Base-by-base conservation (phyloP, 2,113 vertebrate species). In the Catharus bicknelli region DNA sequence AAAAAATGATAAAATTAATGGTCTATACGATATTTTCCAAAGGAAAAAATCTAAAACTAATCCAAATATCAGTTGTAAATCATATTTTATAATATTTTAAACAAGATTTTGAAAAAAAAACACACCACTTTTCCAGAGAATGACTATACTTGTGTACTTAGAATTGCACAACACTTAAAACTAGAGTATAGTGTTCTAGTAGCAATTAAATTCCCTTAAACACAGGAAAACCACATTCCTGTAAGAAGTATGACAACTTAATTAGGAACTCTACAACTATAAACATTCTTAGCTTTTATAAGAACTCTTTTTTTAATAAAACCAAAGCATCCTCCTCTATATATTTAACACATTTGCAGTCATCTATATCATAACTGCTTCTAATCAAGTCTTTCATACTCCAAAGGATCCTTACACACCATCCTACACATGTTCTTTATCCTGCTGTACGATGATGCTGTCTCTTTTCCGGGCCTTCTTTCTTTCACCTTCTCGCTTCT, bases 381-480 rank as follows among this genome's bases (percentile, higher is more conserved):
- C 42, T 26, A 40, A 30, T 64, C 16, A 57, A 36, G 17, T 48
- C 25, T 48, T 76, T 48, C 67, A 50, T 29, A 70, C 14, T 40
- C 27, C 23, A 57, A 6, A 76, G 21, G 34, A 72, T 61, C 32
- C 75, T 30, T 84, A 23, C 17, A 53, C 5, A 61, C 45, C 32
- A 38, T 38, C 84, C 26, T 34, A 63, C 0, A 0, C 3, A 4
- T 11, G 7, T 88, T 80, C 26, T 36, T 23, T 20, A 47, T 64
- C 68, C 40, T 67, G 12, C 13, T 63, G 0, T 22, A 17, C 2
- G 0, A 29, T 18, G 12, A 21, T 29, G 5, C 8, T 68, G 19
- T 32, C 16, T 40, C 26, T 81, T 89, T 86, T 78, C n/a, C 42
- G 53, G 4, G 21, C 48, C 25, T 69, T 61, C 22, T 7, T 66